These are phyloP conservation scores for Odontocolon sp. DNA, from an alignment of 2,888 invertebrate species.

Conservation along the genomic window DNA sequence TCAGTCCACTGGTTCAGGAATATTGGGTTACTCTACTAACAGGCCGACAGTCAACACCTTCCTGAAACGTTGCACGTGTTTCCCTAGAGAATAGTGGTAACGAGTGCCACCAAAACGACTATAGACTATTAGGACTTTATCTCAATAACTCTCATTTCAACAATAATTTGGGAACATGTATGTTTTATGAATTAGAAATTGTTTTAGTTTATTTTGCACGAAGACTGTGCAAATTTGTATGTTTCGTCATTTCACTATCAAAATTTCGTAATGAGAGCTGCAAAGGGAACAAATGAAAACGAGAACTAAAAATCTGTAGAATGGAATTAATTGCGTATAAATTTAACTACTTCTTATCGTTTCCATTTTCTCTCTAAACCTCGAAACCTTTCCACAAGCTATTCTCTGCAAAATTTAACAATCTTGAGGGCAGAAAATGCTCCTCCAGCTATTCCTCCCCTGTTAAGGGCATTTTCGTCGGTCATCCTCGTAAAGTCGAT, in stretches of 20 bases:
- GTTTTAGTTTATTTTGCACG: no score
- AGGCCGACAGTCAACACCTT: constrained; percentile 78
- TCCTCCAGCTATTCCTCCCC: neutral
- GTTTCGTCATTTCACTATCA: no score
- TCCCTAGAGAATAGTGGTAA: constrained; percentile 51
- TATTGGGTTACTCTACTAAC: constrained; percentile 80
- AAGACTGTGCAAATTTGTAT: no score
- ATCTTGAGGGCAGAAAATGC: constrained; percentile 9
- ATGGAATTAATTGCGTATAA: neutral
- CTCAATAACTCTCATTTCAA: no score
- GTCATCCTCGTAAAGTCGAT: constrained; percentile 74
- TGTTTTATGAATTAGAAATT: no score
- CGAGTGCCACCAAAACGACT: neutral
- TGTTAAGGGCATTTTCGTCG: constrained; percentile 58
- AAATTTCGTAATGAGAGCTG: neutral
- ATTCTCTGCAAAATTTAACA: neutral
- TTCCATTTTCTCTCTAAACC: neutral
- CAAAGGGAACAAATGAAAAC: neutral
- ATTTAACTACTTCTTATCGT: neutral
- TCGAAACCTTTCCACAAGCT: neutral
- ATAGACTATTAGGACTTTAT: neutral
- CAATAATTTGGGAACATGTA: no score
- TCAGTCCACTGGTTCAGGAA: constrained; percentile 68
- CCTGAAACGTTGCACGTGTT: constrained; percentile 76
- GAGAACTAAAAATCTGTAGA: neutral